These are phyloP conservation scores for Acanthis flammea DNA, from an alignment of 2,797 vertebrate genomes.

Conservation along the genomic window DNA sequence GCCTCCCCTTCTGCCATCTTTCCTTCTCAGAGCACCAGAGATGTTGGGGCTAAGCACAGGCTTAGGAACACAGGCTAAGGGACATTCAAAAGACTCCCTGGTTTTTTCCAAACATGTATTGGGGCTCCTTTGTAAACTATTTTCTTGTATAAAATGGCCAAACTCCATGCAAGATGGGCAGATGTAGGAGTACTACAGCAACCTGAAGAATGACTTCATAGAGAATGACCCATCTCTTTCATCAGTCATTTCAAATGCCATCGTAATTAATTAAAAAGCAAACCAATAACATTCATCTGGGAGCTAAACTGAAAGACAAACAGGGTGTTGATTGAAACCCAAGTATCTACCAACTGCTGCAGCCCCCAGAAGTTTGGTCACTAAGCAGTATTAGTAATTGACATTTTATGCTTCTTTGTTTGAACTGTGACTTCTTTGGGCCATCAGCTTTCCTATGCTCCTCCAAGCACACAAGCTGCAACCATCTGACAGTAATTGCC, in stretches of 20 bases:
- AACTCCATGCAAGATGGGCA: not conserved
- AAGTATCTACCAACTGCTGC: not conserved
- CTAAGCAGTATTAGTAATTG: not conserved
- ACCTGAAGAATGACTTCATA: not conserved
- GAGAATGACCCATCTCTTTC: not conserved
- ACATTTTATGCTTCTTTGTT: not conserved
- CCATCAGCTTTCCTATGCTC: not conserved
- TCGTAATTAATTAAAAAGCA: not conserved
- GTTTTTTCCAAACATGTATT: not conserved
- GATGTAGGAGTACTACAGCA: not conserved
- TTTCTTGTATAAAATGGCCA: not conserved
- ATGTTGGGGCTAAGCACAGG: not conserved
- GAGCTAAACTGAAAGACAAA: not conserved
- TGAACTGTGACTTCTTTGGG: not conserved
- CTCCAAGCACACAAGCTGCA: not conserved
- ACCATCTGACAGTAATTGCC: slow-evolving; percentile 1
- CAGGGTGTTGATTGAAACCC: not conserved
- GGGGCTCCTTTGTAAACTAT: not conserved
- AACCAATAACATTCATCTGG: not conserved
- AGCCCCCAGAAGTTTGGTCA: not conserved
- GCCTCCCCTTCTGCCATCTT: not conserved
- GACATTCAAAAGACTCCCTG: not conserved
- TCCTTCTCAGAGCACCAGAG: not conserved
- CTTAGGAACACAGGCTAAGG: not conserved
- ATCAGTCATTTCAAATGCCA: not conserved